Conservation (phyloP, 2,797 vertebrate genomes). For the Pipistrellus kuhlii region DNA sequence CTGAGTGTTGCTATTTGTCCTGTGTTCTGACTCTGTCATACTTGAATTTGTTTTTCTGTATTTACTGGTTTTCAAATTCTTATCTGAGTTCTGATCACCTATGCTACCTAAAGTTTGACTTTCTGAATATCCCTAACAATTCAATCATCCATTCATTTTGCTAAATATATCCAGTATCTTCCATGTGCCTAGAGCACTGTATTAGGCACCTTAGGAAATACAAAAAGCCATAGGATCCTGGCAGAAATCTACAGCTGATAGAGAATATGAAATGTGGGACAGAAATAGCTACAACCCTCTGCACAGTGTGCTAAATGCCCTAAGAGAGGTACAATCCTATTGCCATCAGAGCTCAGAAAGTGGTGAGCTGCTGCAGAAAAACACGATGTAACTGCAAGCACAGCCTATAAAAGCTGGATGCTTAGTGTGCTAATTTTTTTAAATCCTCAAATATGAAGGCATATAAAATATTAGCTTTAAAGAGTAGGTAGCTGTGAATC, state of each 20-base stretch:
- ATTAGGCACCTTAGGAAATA: neutral
- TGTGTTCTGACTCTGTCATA: neutral
- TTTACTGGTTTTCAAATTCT: neutral
- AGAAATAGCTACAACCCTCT: conserved; percentile 60
- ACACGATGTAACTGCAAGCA: neutral
- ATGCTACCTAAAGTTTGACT: neutral
- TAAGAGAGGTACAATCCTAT: conserved; percentile 56
- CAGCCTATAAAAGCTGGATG: neutral
- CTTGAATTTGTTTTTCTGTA: neutral
- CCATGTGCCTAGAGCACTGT: neutral
- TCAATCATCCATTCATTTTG: conserved; percentile 31
- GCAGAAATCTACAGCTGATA: neutral
- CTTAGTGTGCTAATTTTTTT: neutral
- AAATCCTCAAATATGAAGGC: conserved; percentile 4
- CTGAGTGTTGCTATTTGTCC: neutral
- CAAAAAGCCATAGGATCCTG: neutral
- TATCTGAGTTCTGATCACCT: conserved; percentile 6
- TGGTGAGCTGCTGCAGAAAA: conserved; percentile 47
- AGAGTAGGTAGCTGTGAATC: neutral
- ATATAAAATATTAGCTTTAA: neutral
- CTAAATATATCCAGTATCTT: conserved; percentile 6
- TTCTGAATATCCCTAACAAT: conserved; percentile 4
- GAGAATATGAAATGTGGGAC: conserved; percentile 8
- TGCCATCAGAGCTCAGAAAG: neutral
- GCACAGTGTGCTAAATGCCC: conserved; percentile 66